phyloP scores from a whole-genome alignment of 1,140 invertebrate species.

The Copidosoma floridanum region DNA sequence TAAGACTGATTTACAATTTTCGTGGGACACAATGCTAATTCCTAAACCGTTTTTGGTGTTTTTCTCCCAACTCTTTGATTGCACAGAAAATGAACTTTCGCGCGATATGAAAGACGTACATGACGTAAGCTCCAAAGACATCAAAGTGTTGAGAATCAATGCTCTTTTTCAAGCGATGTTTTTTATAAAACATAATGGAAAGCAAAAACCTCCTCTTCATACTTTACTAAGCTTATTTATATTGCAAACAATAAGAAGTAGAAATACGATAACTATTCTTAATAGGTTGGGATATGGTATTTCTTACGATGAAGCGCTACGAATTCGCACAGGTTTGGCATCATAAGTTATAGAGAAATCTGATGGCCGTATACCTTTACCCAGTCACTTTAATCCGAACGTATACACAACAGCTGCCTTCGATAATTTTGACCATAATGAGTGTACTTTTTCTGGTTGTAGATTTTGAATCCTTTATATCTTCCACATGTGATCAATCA shows the following conservation, averaged over 20 bases:
- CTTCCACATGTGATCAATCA: neutral
- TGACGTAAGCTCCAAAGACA: neutral
- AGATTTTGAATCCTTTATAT: neutral
- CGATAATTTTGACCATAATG: conserved; percentile 28
- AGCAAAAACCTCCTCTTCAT: neutral
- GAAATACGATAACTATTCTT: neutral
- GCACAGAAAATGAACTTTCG: neutral
- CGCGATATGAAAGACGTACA: neutral
- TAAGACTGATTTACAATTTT: neutral
- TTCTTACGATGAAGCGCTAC: neutral
- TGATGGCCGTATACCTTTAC: conserved; percentile 6
- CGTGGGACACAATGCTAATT: neutral
- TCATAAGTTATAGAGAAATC: neutral
- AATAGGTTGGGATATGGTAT: neutral
- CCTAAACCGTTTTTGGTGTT: neutral
- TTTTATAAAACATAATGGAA: neutral
- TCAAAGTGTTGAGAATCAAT: neutral
- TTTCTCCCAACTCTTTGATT: neutral
- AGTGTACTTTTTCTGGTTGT: conserved; percentile 12
- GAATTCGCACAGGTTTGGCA: neutral
- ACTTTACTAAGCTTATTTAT: neutral
- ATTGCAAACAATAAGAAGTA: neutral
- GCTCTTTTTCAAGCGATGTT: neutral
- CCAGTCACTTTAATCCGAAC: conserved; percentile 20
- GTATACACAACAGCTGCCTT: conserved; percentile 22